Percentiles rank a stretch among this genome's conserved stretches.
phyloP scores from a whole-genome alignment of 2,797 vertebrate species.

The Jordanella pulchra region DNA sequence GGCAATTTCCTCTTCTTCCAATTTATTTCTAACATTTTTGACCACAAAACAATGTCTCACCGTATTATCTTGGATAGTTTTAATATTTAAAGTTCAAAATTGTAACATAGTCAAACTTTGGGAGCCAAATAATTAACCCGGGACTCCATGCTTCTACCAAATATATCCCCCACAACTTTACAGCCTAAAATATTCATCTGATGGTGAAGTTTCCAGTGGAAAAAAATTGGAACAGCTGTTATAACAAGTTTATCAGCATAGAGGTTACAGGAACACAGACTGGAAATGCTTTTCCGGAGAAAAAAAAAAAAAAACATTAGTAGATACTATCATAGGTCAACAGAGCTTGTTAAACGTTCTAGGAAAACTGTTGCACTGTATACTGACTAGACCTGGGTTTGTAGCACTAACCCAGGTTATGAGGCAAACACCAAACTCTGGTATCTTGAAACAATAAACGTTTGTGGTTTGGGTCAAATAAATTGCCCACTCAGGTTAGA shows the following conservation, averaged over 20 bases:
- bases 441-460: not conserved
- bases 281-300: not conserved
- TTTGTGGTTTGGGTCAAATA: not conserved
- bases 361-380: not conserved
- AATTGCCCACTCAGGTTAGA: not conserved
- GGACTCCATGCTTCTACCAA: not conserved
- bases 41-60: not conserved
- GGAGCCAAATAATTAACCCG: not conserved
- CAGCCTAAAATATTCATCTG: not conserved
- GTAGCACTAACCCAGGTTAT: not conserved
- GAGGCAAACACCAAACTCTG: no score
- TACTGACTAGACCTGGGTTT: not conserved
- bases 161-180: not conserved
- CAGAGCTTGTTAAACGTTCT: not conserved
- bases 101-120: not conserved
- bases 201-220: not conserved
- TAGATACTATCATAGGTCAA: not conserved
- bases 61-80: no score
- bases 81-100: not conserved
- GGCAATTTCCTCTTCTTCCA: not conserved
- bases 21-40: not conserved
- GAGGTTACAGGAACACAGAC: not conserved
- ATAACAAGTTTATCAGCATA: not conserved
- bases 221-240: not conserved
- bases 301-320: not conserved